Evolutionary conservation across 2,797 vertebrate species (phyloP).

Genomic region (Choloepus didactylus): DNA sequence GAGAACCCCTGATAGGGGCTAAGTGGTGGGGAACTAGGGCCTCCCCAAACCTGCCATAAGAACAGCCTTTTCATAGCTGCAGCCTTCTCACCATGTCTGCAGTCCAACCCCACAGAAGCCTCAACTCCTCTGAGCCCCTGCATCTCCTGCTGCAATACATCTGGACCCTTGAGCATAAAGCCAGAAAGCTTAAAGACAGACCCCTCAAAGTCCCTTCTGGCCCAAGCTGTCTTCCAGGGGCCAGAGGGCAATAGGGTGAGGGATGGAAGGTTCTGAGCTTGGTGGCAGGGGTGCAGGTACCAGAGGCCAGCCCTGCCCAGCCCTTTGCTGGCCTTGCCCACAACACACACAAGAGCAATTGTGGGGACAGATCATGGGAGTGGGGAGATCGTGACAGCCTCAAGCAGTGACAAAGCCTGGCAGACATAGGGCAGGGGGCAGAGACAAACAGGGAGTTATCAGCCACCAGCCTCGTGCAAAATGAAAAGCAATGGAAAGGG

Average conservation of each 20-base stretch:
- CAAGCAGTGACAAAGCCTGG: slow-evolving; percentile 71
- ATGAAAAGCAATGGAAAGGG: slow-evolving; percentile 67
- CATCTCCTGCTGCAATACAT: background rate
- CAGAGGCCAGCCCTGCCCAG: background rate
- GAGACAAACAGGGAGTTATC: background rate
- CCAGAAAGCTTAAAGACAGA: background rate
- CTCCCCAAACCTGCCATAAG: background rate
- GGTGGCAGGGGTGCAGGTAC: background rate
- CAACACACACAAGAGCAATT: background rate
- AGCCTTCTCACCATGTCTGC: background rate
- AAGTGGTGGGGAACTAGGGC: background rate
- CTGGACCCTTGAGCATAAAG: background rate
- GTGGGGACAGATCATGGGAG: background rate
- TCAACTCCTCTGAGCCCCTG: background rate
- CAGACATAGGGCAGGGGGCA: slow-evolving; percentile 24
- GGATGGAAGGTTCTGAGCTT: slow-evolving; percentile 8
- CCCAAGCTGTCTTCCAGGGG: background rate
- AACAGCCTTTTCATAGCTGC: background rate
- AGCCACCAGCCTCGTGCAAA: background rate
- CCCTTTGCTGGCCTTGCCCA: slow-evolving; percentile 22
- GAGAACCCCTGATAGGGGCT: background rate
- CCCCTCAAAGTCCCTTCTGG: background rate
- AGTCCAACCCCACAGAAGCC: background rate
- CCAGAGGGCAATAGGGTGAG: background rate
- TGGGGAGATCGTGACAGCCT: slow-evolving; percentile 53